These are phyloP conservation scores for Dendrophyllia cribrosa DNA, from an alignment of 64 coral and sea anemone genomes.

Conservation along the genomic window DNA sequence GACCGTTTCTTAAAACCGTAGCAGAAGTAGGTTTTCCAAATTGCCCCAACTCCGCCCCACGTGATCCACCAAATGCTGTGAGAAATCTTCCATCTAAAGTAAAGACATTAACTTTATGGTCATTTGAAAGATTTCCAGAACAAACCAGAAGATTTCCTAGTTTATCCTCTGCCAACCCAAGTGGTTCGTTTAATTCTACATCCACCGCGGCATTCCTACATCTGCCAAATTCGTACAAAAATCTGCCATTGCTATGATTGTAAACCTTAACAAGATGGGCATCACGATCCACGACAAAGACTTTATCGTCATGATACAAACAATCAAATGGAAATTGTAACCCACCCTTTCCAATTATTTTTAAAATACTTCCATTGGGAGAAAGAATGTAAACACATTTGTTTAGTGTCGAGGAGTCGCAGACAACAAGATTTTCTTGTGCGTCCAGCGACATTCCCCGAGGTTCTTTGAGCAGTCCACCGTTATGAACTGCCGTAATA, in stretches of 20 bases:
- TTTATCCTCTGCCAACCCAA: slow-evolving; percentile 48
- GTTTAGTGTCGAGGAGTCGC: neutral
- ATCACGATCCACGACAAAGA: slow-evolving; percentile 2
- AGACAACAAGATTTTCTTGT: slow-evolving; percentile 4
- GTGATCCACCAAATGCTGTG: neutral
- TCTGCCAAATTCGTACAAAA: slow-evolving; percentile 27
- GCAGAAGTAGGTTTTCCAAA: neutral
- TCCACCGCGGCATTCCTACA: neutral
- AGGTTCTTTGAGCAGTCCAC: neutral
- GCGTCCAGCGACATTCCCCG: slow-evolving; percentile 27
- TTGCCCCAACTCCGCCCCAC: slow-evolving; percentile 2
- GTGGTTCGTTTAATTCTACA: slow-evolving; percentile 4
- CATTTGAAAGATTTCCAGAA: neutral
- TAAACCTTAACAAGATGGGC: neutral
- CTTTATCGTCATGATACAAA: slow-evolving; percentile 14
- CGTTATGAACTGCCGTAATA: neutral
- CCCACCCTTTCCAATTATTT: neutral
- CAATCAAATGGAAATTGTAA: neutral
- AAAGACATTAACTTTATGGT: slow-evolving; percentile 6
- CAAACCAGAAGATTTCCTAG: slow-evolving; percentile 21
- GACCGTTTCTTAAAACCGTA: slow-evolving; percentile 7
- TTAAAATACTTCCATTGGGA: slow-evolving; percentile 1
- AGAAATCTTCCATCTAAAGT: slow-evolving; percentile 29
- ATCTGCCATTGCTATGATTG: neutral
- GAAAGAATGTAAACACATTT: neutral